Base-by-base conservation (phyloP, 2,113 vertebrate genomes). In the Gadus macrocephalus region DNA sequence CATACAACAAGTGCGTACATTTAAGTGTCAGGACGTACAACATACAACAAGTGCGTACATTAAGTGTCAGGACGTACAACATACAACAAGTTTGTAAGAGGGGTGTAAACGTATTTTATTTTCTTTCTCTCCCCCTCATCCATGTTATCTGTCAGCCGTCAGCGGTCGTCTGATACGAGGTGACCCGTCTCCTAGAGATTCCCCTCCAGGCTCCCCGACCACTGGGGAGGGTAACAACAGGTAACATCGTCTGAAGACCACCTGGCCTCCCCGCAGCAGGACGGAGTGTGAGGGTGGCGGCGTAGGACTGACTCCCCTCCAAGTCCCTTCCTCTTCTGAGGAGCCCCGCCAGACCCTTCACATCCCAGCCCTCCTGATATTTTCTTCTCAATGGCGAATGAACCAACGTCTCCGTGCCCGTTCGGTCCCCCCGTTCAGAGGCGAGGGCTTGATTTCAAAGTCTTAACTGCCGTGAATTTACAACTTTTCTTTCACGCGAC, bases 331-430 rank as follows among this genome's bases (percentile, higher is more conserved):
- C 91, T 92, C 87, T 88, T 56, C 8, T 15, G 25, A 25, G 25
- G 31, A 35, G 31, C 94, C 92, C 95, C 89, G 91, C 94, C 94
- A 94, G 94, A 94, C 93, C 93, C 94, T 98, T 90, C 94, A 91
- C 94, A 94, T 97, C 85, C 98, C 95, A 98, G 96, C 93, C 92
- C 95, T 94, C 92, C 93, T 93, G 95, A 95, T 97, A 98, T 99
- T 99, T 99, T 98, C 96, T 96, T 95, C 96, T 95, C 95, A 90
- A 91, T 93, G 93, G 94, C 92, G 95, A 97, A 98, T 99, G 97
- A 98, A 98, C 95, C 95, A 93, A 95, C 93, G 92, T 92, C 91
- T 91, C 86, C 82, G 89, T 92, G 94, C 95, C 95, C 87, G 92
- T 95, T 96, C 91, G 91, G 93, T 96, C 97, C 95, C 95, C 94